Evolutionary conservation across 2,113 vertebrate genomes (phyloP), one percentile per base, ranked within the genome.

Genomic region (Amblyopsis rosae): DNA sequence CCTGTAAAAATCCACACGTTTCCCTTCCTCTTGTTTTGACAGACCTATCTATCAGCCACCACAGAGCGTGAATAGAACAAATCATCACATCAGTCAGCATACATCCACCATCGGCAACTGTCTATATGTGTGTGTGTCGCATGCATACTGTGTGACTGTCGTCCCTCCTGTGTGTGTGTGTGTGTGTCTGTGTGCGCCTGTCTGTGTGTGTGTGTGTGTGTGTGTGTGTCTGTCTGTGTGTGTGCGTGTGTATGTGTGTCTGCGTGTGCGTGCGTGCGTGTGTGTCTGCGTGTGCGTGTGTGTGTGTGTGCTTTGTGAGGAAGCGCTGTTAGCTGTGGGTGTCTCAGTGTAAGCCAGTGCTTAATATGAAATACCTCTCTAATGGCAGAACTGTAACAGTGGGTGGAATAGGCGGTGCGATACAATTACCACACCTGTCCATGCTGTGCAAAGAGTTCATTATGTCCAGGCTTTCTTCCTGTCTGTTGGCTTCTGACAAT

Each of bases 151-250:
- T 41, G 26, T 26, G 26, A 2, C 26, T 26, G 26, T 26, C 26
- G 26, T 26, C 26, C 26, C 26, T 26, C 26, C 1, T 41, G 7
- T 41, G 4, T 41, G 26, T 26, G 35, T 41, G 35, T 8, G 35
- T 41, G 35, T 41, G 1, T 41, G 35, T 41, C 4, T 41, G 7
- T 41, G 65, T 70, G 16, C 19, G 59, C 55, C 64, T 69, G 51
- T 32, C 9, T 67, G 49, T 68, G 35, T 61, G 67, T 81, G 16
- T 56, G 35, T n/a, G 26, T 53, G 13, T 65, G 26, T 35, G 62
- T 53, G 3, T 51, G 12, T 33, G 6, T 41, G 73, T 57, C 67
- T 76, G 73, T 57, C 53, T 46, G 46, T 53, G 26, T 62, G 50
- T 33, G 59, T 61, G 55, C 60, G 51, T 64, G 53, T 56, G n/a